Evolutionary conservation across 2,888 invertebrate species (phyloP).

Genomic region (Dicranocentrus wangi): DNA sequence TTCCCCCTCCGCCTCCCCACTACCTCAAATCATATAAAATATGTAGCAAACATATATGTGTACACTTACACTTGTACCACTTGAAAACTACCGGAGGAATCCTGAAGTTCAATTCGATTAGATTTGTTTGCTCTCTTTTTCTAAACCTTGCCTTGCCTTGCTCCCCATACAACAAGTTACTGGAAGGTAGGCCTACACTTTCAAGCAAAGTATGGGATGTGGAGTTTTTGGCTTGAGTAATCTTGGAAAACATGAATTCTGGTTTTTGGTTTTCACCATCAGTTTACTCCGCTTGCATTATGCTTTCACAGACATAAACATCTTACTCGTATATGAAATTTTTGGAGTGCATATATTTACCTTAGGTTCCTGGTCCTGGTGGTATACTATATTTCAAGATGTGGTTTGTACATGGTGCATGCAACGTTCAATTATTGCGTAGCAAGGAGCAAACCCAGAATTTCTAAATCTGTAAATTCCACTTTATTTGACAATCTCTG

Average conservation of each 20-base stretch:
- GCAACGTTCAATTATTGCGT: background rate
- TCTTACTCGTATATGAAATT: too few species aligned
- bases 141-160: constrained; percentile 2
- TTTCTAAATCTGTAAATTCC: constrained; percentile 26
- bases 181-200: too few species aligned
- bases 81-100: constrained; percentile 55
- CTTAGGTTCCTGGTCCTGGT: too few species aligned
- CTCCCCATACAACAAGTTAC: too few species aligned
- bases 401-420: background rate
- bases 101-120: constrained; percentile 65
- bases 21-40: too few species aligned
- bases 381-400: background rate
- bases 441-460: background rate
- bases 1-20: too few species aligned
- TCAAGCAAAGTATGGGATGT: too few species aligned
- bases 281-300: too few species aligned
- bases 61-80: constrained; percentile 38
- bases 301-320: too few species aligned
- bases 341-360: too few species aligned
- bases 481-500: constrained; percentile 40
- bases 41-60: too few species aligned
- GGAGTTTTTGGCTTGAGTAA: constrained; percentile 7
- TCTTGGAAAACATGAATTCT: constrained; percentile 13
- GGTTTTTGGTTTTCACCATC: constrained; percentile 1
- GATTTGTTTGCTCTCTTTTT: constrained; percentile 61